Conservation (phyloP, 2,113 vertebrate species). For the Paramormyrops kingsleyae region DNA sequence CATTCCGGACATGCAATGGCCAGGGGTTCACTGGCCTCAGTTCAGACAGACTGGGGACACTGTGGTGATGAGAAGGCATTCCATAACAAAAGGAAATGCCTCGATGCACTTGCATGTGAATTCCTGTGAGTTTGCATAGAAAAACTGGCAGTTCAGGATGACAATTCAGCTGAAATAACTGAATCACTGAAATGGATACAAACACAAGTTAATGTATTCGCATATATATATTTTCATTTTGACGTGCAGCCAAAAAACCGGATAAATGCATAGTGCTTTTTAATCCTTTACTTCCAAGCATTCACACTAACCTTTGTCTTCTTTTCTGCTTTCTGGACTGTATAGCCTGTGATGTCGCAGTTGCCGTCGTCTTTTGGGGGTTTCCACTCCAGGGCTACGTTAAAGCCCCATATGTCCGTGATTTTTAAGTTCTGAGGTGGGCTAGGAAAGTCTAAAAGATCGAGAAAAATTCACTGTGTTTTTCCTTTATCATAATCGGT, state of each 20-base stretch:
- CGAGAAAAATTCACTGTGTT: neutral
- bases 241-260: neutral
- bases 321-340: conserved; percentile 88
- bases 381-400: conserved; percentile 87
- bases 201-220: neutral
- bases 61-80: neutral
- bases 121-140: neutral
- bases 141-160: neutral
- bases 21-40: neutral
- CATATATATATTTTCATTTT: neutral
- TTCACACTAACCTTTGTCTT: conserved; percentile 79
- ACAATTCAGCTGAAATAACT: neutral
- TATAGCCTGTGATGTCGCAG: conserved; percentile 81
- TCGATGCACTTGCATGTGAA: neutral
- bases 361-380: conserved; percentile 86
- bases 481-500: neutral
- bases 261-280: neutral
- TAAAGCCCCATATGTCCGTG: conserved; percentile 85
- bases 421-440: conserved; percentile 75
- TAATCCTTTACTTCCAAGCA: neutral
- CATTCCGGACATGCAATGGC: neutral
- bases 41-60: neutral
- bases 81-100: neutral
- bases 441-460: conserved; percentile 78
- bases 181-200: neutral